Evolutionary conservation across 2,113 vertebrate species (phyloP).

Genomic region (Poeciliopsis occidentalis): DNA sequence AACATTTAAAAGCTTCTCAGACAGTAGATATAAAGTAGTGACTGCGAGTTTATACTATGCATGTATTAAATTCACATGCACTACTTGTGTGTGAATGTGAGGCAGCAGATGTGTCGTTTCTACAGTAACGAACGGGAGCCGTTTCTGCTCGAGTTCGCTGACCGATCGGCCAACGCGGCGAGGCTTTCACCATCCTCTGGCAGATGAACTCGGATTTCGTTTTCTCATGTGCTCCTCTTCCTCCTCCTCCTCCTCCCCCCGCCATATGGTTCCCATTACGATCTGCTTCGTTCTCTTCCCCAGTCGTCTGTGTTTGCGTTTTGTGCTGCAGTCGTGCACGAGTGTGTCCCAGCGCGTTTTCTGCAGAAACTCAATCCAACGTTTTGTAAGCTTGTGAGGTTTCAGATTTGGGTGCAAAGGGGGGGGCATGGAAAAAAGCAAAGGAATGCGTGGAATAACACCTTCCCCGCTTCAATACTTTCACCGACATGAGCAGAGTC

Average conservation of each 20-base stretch:
- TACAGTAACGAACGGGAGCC: too few relatives aligned
- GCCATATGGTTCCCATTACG: conserved; percentile 82
- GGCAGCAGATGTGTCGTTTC: too few relatives aligned
- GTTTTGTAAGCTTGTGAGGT: too few relatives aligned
- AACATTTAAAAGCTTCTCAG: too few relatives aligned
- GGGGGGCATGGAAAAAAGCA: too few relatives aligned
- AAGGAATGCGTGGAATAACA: not conserved
- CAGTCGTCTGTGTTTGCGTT: conserved; percentile 43
- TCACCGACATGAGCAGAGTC: not conserved
- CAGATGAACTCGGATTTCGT: conserved; percentile 36
- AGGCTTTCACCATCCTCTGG: accelerated
- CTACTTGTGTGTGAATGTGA: too few relatives aligned
- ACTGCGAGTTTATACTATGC: too few relatives aligned
- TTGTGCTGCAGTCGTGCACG: not conserved
- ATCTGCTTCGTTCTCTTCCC: conserved; percentile 63
- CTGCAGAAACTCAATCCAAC: conserved; percentile 70
- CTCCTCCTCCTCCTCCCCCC: not conserved
- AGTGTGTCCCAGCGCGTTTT: conserved; percentile 59
- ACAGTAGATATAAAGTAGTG: too few relatives aligned
- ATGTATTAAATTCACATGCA: too few relatives aligned
- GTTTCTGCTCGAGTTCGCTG: not conserved
- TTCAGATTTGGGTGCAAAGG: too few relatives aligned
- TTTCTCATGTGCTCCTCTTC: not conserved
- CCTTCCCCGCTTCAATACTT: not conserved
- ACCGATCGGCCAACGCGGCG: not conserved